Conservation (phyloP, 2,113 vertebrate genomes). For the Leucosticte australis region DNA sequence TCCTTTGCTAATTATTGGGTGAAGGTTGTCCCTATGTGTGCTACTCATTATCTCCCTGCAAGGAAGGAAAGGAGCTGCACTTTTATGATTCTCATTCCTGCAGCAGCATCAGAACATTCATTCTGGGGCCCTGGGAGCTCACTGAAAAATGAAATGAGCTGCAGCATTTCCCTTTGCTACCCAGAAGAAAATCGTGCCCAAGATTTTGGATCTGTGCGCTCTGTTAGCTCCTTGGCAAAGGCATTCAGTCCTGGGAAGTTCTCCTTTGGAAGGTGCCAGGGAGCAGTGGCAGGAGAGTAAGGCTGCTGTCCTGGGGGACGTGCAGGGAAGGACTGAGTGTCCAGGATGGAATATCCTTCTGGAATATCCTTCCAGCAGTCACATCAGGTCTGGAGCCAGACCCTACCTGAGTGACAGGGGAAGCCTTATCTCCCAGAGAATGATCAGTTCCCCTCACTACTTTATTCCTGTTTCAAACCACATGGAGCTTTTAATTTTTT, state of each 20-base stretch:
- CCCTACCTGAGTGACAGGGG: not conserved
- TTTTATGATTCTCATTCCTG: not conserved
- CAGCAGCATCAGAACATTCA: not conserved
- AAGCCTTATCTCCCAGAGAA: not conserved
- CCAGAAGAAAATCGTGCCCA: not conserved
- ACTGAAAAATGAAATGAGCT: not conserved
- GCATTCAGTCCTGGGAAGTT: not conserved
- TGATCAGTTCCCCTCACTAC: not conserved
- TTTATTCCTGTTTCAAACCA: constrained; percentile 1
- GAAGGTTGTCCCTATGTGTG: not conserved
- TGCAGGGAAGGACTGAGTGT: not conserved
- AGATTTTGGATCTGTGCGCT: not conserved
- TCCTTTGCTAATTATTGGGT: not conserved
- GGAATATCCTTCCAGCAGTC: not conserved
- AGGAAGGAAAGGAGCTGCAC: not conserved
- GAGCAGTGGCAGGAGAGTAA: not conserved
- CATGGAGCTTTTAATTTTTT: constrained; percentile 35
- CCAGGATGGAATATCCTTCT: not conserved
- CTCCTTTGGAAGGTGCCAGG: not conserved
- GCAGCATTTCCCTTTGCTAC: not conserved
- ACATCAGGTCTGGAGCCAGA: not conserved
- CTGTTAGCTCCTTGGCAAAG: not conserved
- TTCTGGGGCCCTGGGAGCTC: not conserved
- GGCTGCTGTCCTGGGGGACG: not conserved
- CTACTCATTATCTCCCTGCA: not conserved